Evolutionary conservation across 2,888 invertebrate genomes (phyloP), one percentile per base, ranked within the genome.

Genomic region (Drosophila mettleri): DNA sequence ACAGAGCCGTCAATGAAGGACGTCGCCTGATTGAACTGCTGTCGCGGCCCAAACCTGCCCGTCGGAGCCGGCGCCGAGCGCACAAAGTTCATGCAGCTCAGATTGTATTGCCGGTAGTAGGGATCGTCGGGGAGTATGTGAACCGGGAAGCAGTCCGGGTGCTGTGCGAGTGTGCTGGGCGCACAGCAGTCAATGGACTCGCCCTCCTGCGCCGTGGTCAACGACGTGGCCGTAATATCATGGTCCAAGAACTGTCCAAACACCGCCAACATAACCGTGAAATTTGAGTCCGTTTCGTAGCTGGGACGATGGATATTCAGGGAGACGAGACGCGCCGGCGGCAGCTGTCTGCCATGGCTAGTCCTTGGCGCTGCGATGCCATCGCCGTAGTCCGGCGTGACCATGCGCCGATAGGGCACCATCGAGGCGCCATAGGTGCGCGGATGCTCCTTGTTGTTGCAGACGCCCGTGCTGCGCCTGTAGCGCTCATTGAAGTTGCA

Each of bases 161-260:
- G 96, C 18, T 88, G 80, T 2, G 78, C 77, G 0, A 91, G 85
- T 0, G 57, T 66, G 0, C 90, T 78, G 0, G 90, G 74, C 0
- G 77, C 73, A 87, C 97, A 96, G 89, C 97, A 97, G 0, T 96
- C 94, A 10, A 97, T 94, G 0, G 95, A 93, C 10, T 93, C 94
- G 36, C 95, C 96, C 89, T 96, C 95, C 57, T 93, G 91, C 1
- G 96, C 95, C 88, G 95, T 95, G 79, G 94, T 96, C 8, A 96
- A 92, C 0, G 97, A 97, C 0, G 97, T 97, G 7, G 97, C 96
- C 0, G 97, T 97, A 59, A 97, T 95, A 78, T 97, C 97, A 78
- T 97, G 97, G 91, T 97, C 97, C 14, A 97, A 89, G 91, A 98
- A 97, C 92, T 97, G 97, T 0, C 97, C 97, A 94, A 97, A 97